Base-by-base conservation (phyloP, 2,797 vertebrate species). In the Botia kubotai region DNA sequence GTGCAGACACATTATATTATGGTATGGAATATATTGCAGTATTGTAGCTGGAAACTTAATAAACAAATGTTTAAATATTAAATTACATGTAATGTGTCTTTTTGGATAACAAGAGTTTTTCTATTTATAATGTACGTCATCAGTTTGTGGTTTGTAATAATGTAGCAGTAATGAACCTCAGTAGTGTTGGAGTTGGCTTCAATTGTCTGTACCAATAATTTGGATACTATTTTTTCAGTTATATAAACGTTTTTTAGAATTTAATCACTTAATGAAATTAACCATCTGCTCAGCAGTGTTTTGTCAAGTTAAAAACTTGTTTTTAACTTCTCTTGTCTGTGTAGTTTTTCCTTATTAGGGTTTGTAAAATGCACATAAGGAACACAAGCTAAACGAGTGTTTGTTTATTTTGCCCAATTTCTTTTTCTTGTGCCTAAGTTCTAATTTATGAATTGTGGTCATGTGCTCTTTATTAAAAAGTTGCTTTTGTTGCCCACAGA, bases 401-500 rank as follows among this genome's bases (percentile, higher is more conserved):
- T 8, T 2, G 39, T 43, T 43, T 43, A 6, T 43, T 75, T 16
- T 0, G 4, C 13, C 14, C 26, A n/a, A n/a, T n/a, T n/a, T n/a
- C n/a, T n/a, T n/a, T n/a, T n/a, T n/a, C n/a, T n/a, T n/a, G n/a
- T n/a, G n/a, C n/a, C n/a, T n/a, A n/a, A n/a, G n/a, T 74, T 16
- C 1, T 43, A 2, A n/a, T 62, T 50, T 60, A 26, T 46, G 36
- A 62, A 46, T 26, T 36, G 48, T 52, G 17, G 29, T 14, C 6
- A 36, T 16, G 29, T 75, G n/a, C 7, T n/a, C 2, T 33, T 1
- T 10, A 26, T 13, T 55, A 26, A 14, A 76, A 19, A 65, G 1
- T 65, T 52, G 79, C 48, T 13, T 81, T 84, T 50, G 77, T 77
- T 63, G 77, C 50, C 63, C 71, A 4, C 86, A 94, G 92, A 90